Evolutionary conservation across 2,113 vertebrate genomes (phyloP).

Genomic region (Boleophthalmus pectinirostris): DNA sequence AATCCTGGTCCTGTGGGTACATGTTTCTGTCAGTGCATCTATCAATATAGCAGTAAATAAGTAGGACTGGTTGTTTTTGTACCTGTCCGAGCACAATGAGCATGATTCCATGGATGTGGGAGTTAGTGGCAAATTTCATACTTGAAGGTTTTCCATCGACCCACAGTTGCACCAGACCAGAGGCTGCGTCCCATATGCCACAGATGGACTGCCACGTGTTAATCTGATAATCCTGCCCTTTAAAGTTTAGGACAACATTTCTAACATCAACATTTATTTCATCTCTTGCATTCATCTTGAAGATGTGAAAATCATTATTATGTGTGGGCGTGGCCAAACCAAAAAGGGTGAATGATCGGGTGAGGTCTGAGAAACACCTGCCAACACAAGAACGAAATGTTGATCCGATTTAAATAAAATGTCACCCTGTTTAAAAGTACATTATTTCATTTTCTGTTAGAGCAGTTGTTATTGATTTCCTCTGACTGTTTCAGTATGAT

Average conservation of each 20-base stretch:
- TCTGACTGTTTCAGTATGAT: no score
- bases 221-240: not conserved
- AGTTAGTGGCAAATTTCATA: slow-evolving; percentile 19
- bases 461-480: no score
- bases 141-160: slow-evolving; percentile 34
- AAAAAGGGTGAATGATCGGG: slow-evolving; percentile 17
- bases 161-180: slow-evolving; percentile 56
- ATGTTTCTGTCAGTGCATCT: no score
- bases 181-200: slow-evolving; percentile 36
- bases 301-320: slow-evolving; percentile 21
- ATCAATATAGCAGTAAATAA: not conserved
- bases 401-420: no score
- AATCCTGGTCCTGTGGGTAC: slow-evolving; percentile 18
- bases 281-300: not conserved
- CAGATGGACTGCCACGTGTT: slow-evolving; percentile 58
- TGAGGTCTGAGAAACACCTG: slow-evolving; percentile 51
- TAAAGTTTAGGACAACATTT: rapidly evolving
- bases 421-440: no score
- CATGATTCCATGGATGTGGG: slow-evolving; percentile 10
- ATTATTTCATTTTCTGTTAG: no score
- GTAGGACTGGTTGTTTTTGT: not conserved
- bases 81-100: slow-evolving; percentile 56
- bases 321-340: slow-evolving; percentile 23
- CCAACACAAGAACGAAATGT: not conserved
- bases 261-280: rapidly evolving